Percentiles rank a stretch among this genome's conserved stretches.
These are phyloP conservation scores for Penaeus chinensis DNA, from an alignment of 1,140 invertebrate species.

Conservation along the genomic window DNA sequence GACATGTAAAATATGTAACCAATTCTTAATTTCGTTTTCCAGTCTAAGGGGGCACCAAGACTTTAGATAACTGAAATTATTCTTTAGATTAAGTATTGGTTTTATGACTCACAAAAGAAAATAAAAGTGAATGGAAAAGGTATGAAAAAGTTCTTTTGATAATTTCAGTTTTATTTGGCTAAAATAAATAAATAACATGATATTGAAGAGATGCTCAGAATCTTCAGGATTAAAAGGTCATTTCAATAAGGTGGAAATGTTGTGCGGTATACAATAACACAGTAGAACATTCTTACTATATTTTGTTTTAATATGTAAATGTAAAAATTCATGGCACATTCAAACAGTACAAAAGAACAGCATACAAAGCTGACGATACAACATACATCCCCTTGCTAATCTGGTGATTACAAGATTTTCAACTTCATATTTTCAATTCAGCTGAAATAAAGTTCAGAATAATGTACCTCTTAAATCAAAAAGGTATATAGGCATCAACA, in stretches of 20 bases:
- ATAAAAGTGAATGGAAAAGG: no score
- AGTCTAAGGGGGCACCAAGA: no score
- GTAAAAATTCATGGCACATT: constrained; percentile 60
- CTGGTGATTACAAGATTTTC: constrained; percentile 32
- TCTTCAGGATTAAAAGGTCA: constrained; percentile 32
- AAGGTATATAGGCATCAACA: not conserved
- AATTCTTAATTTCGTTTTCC: no score
- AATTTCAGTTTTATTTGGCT: constrained; percentile 55
- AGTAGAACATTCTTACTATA: constrained; percentile 40
- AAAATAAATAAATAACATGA: constrained; percentile 62
- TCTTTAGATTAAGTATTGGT: not conserved
- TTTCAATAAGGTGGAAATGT: constrained; percentile 35
- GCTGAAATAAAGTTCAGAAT: not conserved
- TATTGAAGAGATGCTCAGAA: constrained; percentile 48
- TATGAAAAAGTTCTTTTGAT: not conserved
- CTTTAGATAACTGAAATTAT: not conserved
- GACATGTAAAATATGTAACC: no score
- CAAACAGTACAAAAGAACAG: constrained; percentile 50
- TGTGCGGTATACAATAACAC: constrained; percentile 50
- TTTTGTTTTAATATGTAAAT: constrained; percentile 50
- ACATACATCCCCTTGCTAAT: constrained; percentile 47
- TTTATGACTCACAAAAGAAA: not conserved
- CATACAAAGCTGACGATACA: constrained; percentile 47
- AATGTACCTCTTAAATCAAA: constrained; percentile 14
- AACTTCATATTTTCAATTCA: no score